A percentile compares a stretch with the other conserved stretches of the same genome.
Conservation (phyloP, 1,140 invertebrate genomes). For the Saxidomus purpurata region DNA sequence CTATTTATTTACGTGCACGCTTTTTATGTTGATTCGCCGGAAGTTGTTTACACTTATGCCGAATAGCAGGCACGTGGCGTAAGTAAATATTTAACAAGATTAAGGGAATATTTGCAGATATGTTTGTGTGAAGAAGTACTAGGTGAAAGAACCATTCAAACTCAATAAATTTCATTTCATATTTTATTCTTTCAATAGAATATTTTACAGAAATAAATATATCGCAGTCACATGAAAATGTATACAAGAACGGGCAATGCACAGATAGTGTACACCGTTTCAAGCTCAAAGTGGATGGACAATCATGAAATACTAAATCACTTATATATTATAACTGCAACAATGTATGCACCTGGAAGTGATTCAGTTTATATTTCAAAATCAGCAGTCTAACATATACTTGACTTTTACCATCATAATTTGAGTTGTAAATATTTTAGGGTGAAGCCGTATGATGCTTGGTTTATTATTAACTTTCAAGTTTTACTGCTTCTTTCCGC, state of each 20-base stretch:
- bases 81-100: slow-evolving; percentile 30
- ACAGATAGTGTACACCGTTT: too few relatives aligned
- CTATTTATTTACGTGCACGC: slow-evolving; percentile 56
- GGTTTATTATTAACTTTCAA: too few relatives aligned
- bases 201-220: slow-evolving; percentile 14
- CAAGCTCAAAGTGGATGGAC: too few relatives aligned
- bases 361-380: not conserved
- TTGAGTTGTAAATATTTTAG: too few relatives aligned
- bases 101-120: not conserved
- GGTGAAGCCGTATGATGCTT: too few relatives aligned
- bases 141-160: not conserved
- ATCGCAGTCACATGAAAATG: not conserved
- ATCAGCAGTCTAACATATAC: not conserved
- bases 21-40: slow-evolving; percentile 46
- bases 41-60: slow-evolving; percentile 46
- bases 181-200: slow-evolving; percentile 9
- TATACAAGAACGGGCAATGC: too few relatives aligned
- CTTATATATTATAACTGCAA: too few relatives aligned
- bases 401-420: too few relatives aligned
- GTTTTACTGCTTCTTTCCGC: too few relatives aligned
- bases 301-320: too few relatives aligned
- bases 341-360: too few relatives aligned
- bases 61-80: slow-evolving; percentile 48
- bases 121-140: slow-evolving; percentile 15
- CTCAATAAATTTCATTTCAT: not conserved